phyloP scores from a whole-genome alignment of 2,797 vertebrate species.

The Dipus sagitta region DNA sequence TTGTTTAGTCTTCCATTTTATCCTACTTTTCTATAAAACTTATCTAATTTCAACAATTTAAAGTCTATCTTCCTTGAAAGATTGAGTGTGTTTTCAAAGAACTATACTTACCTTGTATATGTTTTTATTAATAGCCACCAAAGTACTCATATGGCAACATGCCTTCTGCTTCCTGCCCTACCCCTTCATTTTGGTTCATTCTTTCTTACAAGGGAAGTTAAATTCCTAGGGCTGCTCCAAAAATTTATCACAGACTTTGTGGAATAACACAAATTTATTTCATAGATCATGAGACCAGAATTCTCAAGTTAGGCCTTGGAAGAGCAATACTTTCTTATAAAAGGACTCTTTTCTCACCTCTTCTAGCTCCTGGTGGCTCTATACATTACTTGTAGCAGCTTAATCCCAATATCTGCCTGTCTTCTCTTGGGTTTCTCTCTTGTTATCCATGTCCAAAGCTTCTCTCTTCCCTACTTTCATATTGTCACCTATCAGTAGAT shows the following conservation, averaged over 20 bases:
- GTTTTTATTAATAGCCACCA: neutral
- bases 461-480: neutral
- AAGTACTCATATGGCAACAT: neutral
- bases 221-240: neutral
- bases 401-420: neutral
- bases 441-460: neutral
- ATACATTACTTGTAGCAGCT: neutral
- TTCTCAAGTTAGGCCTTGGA: neutral
- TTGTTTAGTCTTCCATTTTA: neutral
- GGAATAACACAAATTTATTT: neutral
- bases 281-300: neutral
- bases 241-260: neutral
- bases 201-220: too few relatives aligned
- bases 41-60: neutral
- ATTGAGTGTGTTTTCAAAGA: neutral
- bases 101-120: neutral
- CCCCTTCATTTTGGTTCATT: neutral
- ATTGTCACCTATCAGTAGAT: neutral
- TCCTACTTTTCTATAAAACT: neutral
- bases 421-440: neutral
- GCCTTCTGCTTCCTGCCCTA: neutral
- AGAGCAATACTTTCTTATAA: neutral
- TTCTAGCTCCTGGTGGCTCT: neutral
- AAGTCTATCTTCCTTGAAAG: neutral
- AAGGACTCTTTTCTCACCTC: neutral